Evolutionary conservation across 2,888 invertebrate species (phyloP).

Genomic region (Hanleya hanleyi): DNA sequence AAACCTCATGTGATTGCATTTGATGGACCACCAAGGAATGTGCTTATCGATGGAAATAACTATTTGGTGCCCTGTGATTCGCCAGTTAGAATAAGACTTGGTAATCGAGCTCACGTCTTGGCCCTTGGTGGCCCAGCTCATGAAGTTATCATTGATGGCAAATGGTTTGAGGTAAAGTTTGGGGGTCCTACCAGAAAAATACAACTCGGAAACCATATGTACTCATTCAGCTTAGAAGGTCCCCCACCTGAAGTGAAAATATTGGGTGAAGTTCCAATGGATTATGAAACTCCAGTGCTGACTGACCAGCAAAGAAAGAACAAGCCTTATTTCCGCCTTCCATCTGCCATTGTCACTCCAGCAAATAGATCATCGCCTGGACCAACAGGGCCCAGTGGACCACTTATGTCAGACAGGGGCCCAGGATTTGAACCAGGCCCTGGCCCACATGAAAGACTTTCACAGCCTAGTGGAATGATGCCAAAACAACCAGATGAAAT

Average conservation of each 20-base stretch:
- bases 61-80: constrained; percentile 63
- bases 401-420: background rate
- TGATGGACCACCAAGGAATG: constrained; percentile 92
- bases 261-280: constrained; percentile 52
- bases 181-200: constrained; percentile 89
- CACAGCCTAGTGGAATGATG: background rate
- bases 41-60: constrained; percentile 90
- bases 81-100: constrained; percentile 75
- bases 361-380: background rate
- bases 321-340: background rate
- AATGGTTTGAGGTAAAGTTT: constrained; percentile 86
- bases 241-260: constrained; percentile 96
- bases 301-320: background rate
- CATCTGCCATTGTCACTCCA: background rate
- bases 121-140: constrained; percentile 73
- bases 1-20: constrained; percentile 81
- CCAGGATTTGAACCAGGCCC: constrained; percentile 5
- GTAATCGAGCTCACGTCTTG: constrained; percentile 59
- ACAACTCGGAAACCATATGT: constrained; percentile 85
- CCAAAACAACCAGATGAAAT: background rate
- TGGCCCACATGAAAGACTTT: constrained; percentile 11
- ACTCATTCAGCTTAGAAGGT: constrained; percentile 85
- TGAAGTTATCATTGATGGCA: constrained; percentile 71
- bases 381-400: background rate
- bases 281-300: constrained; percentile 7